Percentiles rank a stretch among this genome's conserved stretches.
These are phyloP conservation scores for Coptodon rendalli DNA, from an alignment of 2,113 vertebrate genomes.

Conservation along the genomic window DNA sequence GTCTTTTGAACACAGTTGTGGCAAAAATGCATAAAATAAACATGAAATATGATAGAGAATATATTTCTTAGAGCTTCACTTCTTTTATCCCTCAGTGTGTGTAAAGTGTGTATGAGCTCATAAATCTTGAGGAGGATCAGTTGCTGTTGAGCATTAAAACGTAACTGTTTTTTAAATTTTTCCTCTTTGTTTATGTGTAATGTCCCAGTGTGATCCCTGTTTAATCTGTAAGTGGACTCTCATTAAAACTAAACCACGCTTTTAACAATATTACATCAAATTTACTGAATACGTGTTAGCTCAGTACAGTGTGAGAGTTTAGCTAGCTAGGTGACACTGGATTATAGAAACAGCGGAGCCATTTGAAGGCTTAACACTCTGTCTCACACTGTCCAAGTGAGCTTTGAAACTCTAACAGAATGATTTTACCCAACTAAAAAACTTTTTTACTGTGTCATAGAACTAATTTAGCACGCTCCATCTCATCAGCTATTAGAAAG, in stretches of 20 bases:
- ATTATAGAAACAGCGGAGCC: neutral
- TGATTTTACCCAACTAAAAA: neutral
- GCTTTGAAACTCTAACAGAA: neutral
- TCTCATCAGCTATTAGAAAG: neutral
- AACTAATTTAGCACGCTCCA: neutral
- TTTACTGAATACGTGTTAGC: neutral
- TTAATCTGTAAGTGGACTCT: neutral
- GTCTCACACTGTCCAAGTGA: neutral
- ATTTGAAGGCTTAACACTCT: neutral
- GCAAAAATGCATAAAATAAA: neutral
- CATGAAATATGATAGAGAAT: neutral
- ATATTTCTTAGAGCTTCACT: neutral
- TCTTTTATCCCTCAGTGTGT: neutral
- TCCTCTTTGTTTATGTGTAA: neutral
- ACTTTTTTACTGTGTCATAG: neutral
- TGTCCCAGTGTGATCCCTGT: neutral
- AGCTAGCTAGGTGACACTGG: neutral
- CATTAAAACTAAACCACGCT: neutral
- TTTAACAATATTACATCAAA: neutral
- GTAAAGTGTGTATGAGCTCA: neutral
- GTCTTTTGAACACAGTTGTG: neutral
- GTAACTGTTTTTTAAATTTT: neutral
- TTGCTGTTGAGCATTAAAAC: neutral
- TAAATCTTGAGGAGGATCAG: neutral
- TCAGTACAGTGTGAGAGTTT: neutral